A percentile compares a stretch with the other conserved stretches of the same genome.
Evolutionary conservation across 1,140 invertebrate genomes (phyloP).

Genomic region (Euschistus heros): DNA sequence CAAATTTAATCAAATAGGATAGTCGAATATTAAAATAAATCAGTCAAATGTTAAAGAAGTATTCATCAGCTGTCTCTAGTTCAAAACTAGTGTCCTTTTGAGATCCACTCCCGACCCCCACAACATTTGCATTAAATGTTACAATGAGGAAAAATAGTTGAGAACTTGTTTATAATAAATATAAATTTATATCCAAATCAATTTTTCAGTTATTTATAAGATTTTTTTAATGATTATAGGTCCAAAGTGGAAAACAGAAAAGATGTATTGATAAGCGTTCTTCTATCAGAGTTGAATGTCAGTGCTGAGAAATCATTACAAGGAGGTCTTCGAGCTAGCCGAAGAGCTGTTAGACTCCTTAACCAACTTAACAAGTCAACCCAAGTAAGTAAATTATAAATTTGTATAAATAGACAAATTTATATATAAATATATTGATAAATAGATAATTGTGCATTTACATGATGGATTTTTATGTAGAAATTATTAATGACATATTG

Average conservation of each 20-base stretch:
- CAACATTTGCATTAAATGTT: no score
- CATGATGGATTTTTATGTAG: neutral
- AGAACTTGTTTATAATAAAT: no score
- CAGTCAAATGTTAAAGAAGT: no score
- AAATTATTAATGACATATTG: neutral
- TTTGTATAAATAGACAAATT: no score
- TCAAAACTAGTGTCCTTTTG: no score
- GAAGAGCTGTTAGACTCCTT: slow-evolving; percentile 76
- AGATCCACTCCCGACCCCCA: no score
- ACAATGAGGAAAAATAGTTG: neutral
- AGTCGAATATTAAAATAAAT: no score
- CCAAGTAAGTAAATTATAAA: slow-evolving; percentile 39
- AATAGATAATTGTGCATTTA: no score
- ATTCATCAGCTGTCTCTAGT: no score
- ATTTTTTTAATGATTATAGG: slow-evolving; percentile 31
- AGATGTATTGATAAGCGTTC: slow-evolving; percentile 66
- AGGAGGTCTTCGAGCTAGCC: slow-evolving; percentile 79
- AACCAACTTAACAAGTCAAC: slow-evolving; percentile 69
- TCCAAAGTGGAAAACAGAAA: slow-evolving; percentile 60
- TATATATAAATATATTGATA: no score
- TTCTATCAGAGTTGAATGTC: slow-evolving; percentile 80
- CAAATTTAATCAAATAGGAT: no score
- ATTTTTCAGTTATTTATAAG: neutral
- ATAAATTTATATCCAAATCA: no score
- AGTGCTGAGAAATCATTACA: slow-evolving; percentile 80